phyloP scores from a whole-genome alignment of 1,140 invertebrate species.

The Scaptomyza montana region DNA sequence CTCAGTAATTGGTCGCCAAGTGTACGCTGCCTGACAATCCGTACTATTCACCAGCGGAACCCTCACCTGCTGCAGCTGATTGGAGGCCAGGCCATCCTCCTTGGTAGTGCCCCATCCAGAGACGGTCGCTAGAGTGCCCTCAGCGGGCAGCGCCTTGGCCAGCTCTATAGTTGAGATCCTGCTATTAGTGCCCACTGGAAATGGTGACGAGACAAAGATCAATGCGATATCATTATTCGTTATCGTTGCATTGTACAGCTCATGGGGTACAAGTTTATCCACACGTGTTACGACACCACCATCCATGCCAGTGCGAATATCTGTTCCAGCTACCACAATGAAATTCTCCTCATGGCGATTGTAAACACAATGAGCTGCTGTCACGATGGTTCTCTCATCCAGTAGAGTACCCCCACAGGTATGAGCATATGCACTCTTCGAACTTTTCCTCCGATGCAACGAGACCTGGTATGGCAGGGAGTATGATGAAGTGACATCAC shows the following conservation, averaged over 20 bases:
- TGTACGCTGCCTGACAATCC: constrained; percentile 80
- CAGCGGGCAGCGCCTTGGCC: constrained; percentile 19
- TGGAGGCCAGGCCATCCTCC: constrained; percentile 50
- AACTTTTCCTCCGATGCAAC: constrained; percentile 45
- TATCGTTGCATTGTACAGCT: constrained; percentile 60
- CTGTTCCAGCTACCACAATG: constrained; percentile 61
- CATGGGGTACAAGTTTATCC: constrained; percentile 53
- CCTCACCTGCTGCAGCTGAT: constrained; percentile 51
- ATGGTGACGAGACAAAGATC: constrained; percentile 46
- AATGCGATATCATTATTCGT: constrained; percentile 72
- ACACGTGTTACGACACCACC: constrained; percentile 59
- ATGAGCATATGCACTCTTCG: constrained; percentile 44
- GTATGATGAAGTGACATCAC: constrained; percentile 28
- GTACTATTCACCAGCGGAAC: constrained; percentile 81
- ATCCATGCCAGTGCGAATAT: constrained; percentile 49
- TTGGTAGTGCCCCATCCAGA: constrained; percentile 68
- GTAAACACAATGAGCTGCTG: constrained; percentile 85
- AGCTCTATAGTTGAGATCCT: constrained; percentile 48
- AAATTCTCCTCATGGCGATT: constrained; percentile 52
- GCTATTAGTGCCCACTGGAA: constrained; percentile 37
- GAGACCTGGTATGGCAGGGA: constrained; percentile 64
- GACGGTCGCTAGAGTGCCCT: constrained; percentile 49
- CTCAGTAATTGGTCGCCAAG: constrained; percentile 84
- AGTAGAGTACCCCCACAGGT: constrained; percentile 46
- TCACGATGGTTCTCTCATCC: constrained; percentile 82